Evolutionary conservation across 1,140 invertebrate genomes (phyloP).

Genomic region (Drosophila pseudoananassae): DNA sequence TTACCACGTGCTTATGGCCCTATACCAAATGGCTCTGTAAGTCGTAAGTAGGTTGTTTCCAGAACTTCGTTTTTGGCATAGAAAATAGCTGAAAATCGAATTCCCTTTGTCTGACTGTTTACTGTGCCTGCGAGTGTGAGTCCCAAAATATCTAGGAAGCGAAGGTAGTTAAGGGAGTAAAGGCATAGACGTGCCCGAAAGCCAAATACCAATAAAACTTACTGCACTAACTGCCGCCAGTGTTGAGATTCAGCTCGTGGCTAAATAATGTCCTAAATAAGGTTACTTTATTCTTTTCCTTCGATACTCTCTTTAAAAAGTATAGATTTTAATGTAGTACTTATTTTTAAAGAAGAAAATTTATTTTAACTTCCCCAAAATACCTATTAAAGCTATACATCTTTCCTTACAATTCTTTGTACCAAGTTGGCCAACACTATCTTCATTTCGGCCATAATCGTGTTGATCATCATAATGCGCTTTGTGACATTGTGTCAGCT

Average conservation of each 20-base stretch:
- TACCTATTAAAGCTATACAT: background rate
- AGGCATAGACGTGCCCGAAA: slow-evolving; percentile 22
- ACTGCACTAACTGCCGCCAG: slow-evolving; percentile 47
- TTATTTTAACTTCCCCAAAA: background rate
- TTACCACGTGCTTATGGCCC: slow-evolving; percentile 74
- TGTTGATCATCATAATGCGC: slow-evolving; percentile 75
- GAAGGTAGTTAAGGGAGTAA: slow-evolving; percentile 3
- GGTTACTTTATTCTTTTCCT: slow-evolving; percentile 8
- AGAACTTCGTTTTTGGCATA: slow-evolving; percentile 73
- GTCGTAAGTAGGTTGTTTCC: slow-evolving; percentile 70
- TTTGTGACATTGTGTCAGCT: slow-evolving; percentile 74
- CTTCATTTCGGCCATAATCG: slow-evolving; percentile 48
- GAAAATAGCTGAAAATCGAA: slow-evolving; percentile 78
- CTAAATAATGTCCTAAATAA: slow-evolving; percentile 28
- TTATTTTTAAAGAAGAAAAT: background rate
- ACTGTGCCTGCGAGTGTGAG: slow-evolving; percentile 37
- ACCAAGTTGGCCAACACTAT: slow-evolving; percentile 32
- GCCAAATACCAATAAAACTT: slow-evolving; percentile 77
- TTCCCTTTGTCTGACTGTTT: slow-evolving; percentile 58
- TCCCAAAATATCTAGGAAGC: background rate
- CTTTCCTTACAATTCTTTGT: background rate
- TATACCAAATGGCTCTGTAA: slow-evolving; percentile 20
- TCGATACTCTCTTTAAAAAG: background rate
- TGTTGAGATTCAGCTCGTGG: slow-evolving; percentile 12
- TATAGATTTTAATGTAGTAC: background rate